A percentile compares a stretch with the other conserved stretches of the same genome.
Evolutionary conservation across 2,888 invertebrate species (phyloP).

Genomic region (Phalera bucephala): DNA sequence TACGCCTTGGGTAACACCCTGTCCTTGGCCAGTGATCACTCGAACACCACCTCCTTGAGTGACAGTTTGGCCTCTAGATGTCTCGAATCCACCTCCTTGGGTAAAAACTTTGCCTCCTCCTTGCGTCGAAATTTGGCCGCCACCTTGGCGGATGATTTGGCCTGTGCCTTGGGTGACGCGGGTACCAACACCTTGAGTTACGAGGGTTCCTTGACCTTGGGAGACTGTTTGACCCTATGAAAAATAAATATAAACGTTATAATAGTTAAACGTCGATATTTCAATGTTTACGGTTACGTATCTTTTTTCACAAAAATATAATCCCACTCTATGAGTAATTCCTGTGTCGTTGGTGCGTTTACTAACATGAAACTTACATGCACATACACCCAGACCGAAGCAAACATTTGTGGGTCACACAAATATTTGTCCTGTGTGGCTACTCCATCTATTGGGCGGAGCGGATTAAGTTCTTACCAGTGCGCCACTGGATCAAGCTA

Average conservation of each 20-base stretch:
- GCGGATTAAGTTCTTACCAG: too few relatives aligned
- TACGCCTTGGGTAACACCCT: not conserved
- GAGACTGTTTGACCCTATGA: conserved; percentile 25
- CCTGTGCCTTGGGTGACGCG: conserved; percentile 24
- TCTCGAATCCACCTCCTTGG: conserved; percentile 12
- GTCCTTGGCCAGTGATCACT: conserved; percentile 1
- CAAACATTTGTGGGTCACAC: too few relatives aligned
- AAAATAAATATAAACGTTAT: not conserved
- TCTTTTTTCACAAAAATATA: too few relatives aligned
- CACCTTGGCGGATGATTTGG: conserved; percentile 24
- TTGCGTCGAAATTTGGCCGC: conserved; percentile 26
- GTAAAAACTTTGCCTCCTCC: conserved; percentile 21
- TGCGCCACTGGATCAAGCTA: too few relatives aligned
- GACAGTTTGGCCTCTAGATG: conserved; percentile 10
- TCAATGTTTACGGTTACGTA: too few relatives aligned
- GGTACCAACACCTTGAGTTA: conserved; percentile 21
- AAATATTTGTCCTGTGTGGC: too few relatives aligned
- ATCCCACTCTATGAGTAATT: too few relatives aligned
- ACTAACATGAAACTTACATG: too few relatives aligned
- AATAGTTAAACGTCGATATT: too few relatives aligned
- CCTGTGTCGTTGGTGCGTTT: too few relatives aligned
- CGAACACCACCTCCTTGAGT: conserved; percentile 12
- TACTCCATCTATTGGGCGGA: too few relatives aligned
- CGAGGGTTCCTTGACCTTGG: conserved; percentile 23
- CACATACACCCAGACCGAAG: too few relatives aligned